A percentile compares a stretch with the other conserved stretches of the same genome.
These are phyloP conservation scores for Drosophila neonasuta DNA, from an alignment of 2,888 invertebrate species.

Conservation along the genomic window DNA sequence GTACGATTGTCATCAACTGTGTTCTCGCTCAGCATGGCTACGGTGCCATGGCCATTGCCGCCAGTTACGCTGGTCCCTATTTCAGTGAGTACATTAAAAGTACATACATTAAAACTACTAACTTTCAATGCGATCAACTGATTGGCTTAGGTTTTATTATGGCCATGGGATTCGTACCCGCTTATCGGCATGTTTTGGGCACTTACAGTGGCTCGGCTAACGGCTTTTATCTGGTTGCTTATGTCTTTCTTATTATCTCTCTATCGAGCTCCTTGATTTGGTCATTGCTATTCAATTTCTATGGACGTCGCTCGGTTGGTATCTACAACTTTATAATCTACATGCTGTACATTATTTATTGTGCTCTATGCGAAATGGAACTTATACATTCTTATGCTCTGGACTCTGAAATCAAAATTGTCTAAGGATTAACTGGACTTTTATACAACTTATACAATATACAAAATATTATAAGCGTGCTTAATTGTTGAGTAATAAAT, in stretches of 20 bases:
- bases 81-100: slow-evolving; percentile 13
- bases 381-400: slow-evolving; percentile 17
- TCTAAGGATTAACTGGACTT: background rate
- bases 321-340: slow-evolving; percentile 21
- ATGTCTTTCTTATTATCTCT: slow-evolving; percentile 18
- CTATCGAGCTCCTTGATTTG: slow-evolving; percentile 8
- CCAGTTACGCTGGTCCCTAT: slow-evolving; percentile 31
- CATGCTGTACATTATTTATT: slow-evolving; percentile 7
- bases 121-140: background rate
- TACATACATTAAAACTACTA: too few species aligned
- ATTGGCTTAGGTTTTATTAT: slow-evolving; percentile 19
- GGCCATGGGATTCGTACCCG: background rate
- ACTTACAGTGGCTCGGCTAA: background rate
- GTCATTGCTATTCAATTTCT: slow-evolving; percentile 14
- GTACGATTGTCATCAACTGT: slow-evolving; percentile 23
- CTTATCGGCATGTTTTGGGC: background rate
- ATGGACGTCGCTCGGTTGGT: slow-evolving; percentile 22
- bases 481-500: background rate
- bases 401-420: background rate
- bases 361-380: slow-evolving; percentile 14
- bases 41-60: slow-evolving; percentile 28
- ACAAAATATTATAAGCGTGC: too few species aligned
- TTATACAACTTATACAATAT: too few species aligned
- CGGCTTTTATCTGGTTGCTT: slow-evolving; percentile 1
- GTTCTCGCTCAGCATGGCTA: slow-evolving; percentile 28